Conservation (phyloP, 1,140 invertebrate genomes). For the Aphaenogaster rudis region DNA sequence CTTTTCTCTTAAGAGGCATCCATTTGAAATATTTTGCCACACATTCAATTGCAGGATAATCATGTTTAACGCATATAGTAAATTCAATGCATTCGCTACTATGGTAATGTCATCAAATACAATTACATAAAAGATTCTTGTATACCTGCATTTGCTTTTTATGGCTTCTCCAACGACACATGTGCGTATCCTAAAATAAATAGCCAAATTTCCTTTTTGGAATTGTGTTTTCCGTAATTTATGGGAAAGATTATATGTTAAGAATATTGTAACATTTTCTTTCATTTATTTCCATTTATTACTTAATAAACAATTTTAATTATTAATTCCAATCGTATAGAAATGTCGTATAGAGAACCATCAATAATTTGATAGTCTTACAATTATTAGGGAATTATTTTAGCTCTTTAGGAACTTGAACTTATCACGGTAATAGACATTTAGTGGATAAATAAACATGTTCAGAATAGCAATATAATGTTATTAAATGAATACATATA, state of each 20-base stretch:
- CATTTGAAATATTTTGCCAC: conserved; percentile 4
- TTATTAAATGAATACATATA: neutral
- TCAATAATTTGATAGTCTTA: neutral
- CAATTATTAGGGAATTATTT: neutral
- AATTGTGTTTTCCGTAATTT: neutral
- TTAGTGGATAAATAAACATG: neutral
- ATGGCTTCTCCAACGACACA: neutral
- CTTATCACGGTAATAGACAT: neutral
- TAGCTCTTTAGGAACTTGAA: neutral
- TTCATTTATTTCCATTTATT: neutral
- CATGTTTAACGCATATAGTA: neutral
- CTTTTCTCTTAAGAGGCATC: neutral
- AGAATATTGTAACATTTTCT: neutral
- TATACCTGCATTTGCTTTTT: neutral
- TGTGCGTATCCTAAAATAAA: conserved; percentile 2
- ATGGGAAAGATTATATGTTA: neutral
- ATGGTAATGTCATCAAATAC: neutral
- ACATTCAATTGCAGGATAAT: neutral
- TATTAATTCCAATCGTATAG: conserved; percentile 17
- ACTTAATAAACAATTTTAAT: conserved; percentile 20
- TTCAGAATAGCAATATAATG: neutral
- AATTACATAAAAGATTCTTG: neutral
- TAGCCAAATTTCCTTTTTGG: neutral
- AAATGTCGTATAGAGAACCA: neutral
- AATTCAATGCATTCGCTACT: conserved; percentile 1